These are phyloP conservation scores for Craseonycteris thonglongyai DNA, from an alignment of 2,113 vertebrate genomes.

Conservation along the genomic window DNA sequence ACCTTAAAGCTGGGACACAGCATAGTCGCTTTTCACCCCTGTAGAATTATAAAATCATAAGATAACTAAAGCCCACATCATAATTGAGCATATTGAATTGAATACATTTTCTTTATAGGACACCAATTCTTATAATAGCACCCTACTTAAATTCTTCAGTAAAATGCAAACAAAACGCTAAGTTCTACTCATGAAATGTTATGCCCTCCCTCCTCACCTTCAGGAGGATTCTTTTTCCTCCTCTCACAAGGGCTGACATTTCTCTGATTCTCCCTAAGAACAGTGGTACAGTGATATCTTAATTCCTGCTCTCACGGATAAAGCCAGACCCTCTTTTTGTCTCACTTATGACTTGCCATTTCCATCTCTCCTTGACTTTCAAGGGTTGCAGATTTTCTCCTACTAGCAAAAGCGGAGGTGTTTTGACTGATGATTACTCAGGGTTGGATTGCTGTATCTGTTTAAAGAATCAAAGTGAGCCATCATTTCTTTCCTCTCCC, in stretches of 20 bases:
- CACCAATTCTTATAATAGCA: not conserved
- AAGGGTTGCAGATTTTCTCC: not conserved
- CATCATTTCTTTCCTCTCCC: not conserved
- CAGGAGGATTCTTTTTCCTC: not conserved
- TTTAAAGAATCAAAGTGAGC: not conserved
- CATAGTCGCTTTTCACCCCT: not conserved
- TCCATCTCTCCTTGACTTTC: not conserved
- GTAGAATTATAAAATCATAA: not conserved
- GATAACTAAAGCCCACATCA: not conserved
- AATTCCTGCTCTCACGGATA: not conserved
- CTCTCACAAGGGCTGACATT: not conserved
- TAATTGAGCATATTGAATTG: not conserved
- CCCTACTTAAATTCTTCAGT: not conserved
- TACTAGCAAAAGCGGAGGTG: not conserved
- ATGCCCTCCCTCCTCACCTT: not conserved
- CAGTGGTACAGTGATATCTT: not conserved
- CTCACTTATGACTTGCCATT: not conserved
- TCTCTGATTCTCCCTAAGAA: not conserved
- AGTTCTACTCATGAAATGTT: not conserved
- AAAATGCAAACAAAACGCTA: not conserved
- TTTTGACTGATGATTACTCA: not conserved
- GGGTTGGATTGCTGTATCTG: not conserved
- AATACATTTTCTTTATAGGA: not conserved
- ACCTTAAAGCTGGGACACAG: not conserved
- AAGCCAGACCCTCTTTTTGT: not conserved